These are phyloP conservation scores for Pheosia gnoma DNA, from an alignment of 2,888 invertebrate species.

Conservation along the genomic window DNA sequence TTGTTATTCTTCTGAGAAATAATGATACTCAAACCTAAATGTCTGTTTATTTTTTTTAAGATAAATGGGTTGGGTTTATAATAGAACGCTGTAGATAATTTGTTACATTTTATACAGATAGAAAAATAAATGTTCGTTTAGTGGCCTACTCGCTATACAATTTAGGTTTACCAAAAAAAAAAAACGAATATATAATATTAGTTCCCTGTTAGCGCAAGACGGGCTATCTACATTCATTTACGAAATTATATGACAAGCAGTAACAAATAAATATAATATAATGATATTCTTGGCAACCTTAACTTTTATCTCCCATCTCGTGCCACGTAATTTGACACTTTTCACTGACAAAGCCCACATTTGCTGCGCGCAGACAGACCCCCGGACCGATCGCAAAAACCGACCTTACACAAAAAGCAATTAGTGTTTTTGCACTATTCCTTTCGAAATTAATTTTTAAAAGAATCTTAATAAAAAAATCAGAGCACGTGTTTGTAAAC, in stretches of 20 bases:
- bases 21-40: no score
- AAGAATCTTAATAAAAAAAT: slow-evolving; percentile 68
- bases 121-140: neutral
- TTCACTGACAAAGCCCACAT: slow-evolving; percentile 82
- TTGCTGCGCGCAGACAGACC: slow-evolving; percentile 68
- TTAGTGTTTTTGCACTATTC: slow-evolving; percentile 76
- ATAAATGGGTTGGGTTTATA: neutral
- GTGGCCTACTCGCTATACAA: neutral
- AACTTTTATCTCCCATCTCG: slow-evolving; percentile 73
- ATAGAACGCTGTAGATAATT: neutral
- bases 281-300: slow-evolving; percentile 56
- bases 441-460: slow-evolving; percentile 77
- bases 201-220: no score
- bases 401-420: slow-evolving; percentile 75
- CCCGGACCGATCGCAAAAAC: slow-evolving; percentile 73
- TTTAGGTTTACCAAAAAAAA: neutral
- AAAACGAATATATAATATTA: no score
- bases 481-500: slow-evolving; percentile 76
- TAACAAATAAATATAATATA: no score
- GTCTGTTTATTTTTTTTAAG: slow-evolving; percentile 4
- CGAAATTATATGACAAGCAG: no score
- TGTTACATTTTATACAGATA: neutral
- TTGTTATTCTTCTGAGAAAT: no score
- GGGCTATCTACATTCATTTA: no score
- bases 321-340: slow-evolving; percentile 84